Evolutionary conservation across 2,113 vertebrate species (phyloP).

Genomic region (Colossoma macropomum): DNA sequence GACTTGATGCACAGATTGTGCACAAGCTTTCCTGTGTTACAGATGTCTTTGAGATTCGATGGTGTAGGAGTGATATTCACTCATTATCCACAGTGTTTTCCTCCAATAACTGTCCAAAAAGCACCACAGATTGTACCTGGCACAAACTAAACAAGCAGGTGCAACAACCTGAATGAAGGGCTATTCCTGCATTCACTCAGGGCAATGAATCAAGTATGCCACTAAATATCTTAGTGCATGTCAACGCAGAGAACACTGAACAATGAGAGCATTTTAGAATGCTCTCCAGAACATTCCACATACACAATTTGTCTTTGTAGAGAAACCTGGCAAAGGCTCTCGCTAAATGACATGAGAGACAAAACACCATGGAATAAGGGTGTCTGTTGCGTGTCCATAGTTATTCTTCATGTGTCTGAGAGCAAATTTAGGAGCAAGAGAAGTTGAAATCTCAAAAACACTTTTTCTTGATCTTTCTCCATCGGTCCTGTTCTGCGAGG

Average conservation of each 20-base stretch:
- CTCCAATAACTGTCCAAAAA: constrained; percentile 26
- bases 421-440: not conserved
- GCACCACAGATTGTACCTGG: constrained; percentile 31
- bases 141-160: constrained; percentile 50
- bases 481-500: constrained; percentile 3
- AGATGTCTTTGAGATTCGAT: not conserved
- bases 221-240: constrained; percentile 66
- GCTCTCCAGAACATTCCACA: constrained; percentile 72
- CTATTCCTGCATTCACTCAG: constrained; percentile 58
- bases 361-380: constrained; percentile 71
- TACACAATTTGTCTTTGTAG: constrained; percentile 78
- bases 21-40: not conserved
- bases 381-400: constrained; percentile 70
- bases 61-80: not conserved
- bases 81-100: not conserved
- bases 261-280: constrained; percentile 66
- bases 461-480: not conserved
- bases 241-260: constrained; percentile 60
- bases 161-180: constrained; percentile 48
- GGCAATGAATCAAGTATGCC: constrained; percentile 66
- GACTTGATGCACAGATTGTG: not conserved
- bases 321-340: constrained; percentile 68
- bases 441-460: not conserved
- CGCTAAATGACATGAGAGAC: constrained; percentile 73
- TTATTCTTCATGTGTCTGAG: constrained; percentile 15